Percentiles rank a stretch among this genome's conserved stretches.
phyloP scores from a whole-genome alignment of 2,797 vertebrate species.

The Austrolebias charrua region DNA sequence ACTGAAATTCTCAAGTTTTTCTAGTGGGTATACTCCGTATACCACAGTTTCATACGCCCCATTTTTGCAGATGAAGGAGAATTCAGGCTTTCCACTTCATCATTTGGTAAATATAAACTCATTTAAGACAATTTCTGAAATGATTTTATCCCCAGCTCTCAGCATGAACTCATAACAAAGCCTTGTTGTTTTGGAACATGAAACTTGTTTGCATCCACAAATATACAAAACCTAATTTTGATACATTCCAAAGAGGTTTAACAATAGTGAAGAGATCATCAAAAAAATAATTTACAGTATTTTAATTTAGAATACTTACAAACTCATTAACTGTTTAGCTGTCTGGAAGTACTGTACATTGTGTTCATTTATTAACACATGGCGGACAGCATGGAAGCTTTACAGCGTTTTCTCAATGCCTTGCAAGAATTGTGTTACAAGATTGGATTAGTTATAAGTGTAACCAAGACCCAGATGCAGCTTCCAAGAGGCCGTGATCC shows the following conservation, averaged over 20 bases:
- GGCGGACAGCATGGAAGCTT: too few species aligned
- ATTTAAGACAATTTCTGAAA: constrained; percentile 14
- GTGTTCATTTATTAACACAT: too few species aligned
- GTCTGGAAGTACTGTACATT: background rate
- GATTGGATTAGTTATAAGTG: too few species aligned
- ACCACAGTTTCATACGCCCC: too few species aligned
- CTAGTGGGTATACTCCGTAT: too few species aligned
- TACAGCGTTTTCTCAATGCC: too few species aligned
- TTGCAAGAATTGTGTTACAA: too few species aligned
- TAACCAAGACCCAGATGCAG: too few species aligned
- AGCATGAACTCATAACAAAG: constrained; percentile 15
- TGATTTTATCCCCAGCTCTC: constrained; percentile 17
- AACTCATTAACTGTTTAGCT: background rate
- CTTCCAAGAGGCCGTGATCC: too few species aligned
- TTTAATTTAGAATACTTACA: background rate
- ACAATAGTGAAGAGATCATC: constrained; percentile 4
- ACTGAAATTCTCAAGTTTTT: too few species aligned
- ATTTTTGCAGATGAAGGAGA: background rate
- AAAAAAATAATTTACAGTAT: background rate
- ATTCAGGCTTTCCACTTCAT: constrained; percentile 2
- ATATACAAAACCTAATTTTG: constrained; percentile 15
- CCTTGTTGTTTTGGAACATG: constrained; percentile 24
- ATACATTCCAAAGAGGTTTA: background rate
- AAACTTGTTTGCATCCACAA: constrained; percentile 20
- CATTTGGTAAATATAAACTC: constrained; percentile 11